Base-by-base conservation (phyloP, 2,888 invertebrate species). In the Amaurobius ferox region DNA sequence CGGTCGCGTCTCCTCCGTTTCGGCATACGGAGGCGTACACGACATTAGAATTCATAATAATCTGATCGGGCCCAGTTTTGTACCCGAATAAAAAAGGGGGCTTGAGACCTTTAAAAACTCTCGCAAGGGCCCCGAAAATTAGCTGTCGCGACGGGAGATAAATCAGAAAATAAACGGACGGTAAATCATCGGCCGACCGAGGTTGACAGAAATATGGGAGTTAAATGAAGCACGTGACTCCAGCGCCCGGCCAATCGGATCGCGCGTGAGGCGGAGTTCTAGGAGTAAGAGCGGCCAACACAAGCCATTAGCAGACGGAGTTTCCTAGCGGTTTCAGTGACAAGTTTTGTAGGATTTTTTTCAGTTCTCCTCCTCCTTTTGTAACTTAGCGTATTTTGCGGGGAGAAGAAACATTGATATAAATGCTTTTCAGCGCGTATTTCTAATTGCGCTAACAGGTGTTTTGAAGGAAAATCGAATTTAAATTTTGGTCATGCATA, bases 41-140 rank as follows among this genome's bases (percentile, higher is more conserved):
- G 72, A 88, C 88, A 88, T 89, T 88, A 62, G 88, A 88, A 87
- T 89, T 89, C 89, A 89, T 89, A 55, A 62, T 76, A 35, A 79
- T 35, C 66, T 29, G 32, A 16, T 28, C 30, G 35, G 35, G 61
- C 28, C 35, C 28, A 61, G 32, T 1, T 74, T 39, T 35, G 5
- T 39, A 23, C 19, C 55, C 55, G 1, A 23, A 55, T 23, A 48
- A 70, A 64, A 79, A 32, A 11, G 48, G 72, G 64, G 72, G 44
- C 39, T 61, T 55, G 11, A 11, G 11, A 35, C 61, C 61, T 70
- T 62, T n/a, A 40, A 77, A 77, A 77, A 35, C 66, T 30, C 66
- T 66, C 30, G 32, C 23, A 26, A 30, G 30, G 66, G 66, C 32
- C 35, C 35, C 66, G 62, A 62, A 83, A 87, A 87, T 87, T 87